Base-by-base conservation (phyloP, 2,113 vertebrate genomes). In the Philantomba maxwellii region DNA sequence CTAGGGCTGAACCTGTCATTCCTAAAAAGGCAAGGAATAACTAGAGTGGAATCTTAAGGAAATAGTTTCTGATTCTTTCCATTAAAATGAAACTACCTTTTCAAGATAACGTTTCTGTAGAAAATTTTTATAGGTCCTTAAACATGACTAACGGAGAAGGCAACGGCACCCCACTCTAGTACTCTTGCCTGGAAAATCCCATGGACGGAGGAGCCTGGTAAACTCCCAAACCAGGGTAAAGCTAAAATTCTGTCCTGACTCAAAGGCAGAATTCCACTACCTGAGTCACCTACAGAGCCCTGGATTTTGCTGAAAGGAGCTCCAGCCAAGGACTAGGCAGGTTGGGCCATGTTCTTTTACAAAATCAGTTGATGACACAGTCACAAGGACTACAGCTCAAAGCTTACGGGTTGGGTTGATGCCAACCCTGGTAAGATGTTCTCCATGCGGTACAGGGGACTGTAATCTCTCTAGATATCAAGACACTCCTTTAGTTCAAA, bases 251-350 rank as follows among this genome's bases (percentile, higher is more conserved):
- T 91, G 39, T 53, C 87, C 83, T 94, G 57, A 96, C 90, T 94
- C 87, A 88, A 96, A 89, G 55, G 80, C 28, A 85, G 45, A 89
- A 96, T 91, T 87, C 43, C 53, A 96, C n/a, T 28, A 80, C 77
- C 62, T 91, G 81, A 94, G 70, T 94, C 96, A 97, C 87, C 73
- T 62, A 49, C 25, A 91, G 89, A 49, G 47, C 49, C 33, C 89
- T 92, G 95, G 92, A 49, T 90, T 94, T 97, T 95, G 75, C 95
- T 97, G 43, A 87, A 87, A 91, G 58, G 21, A 88, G 95, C 82
- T 62, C 57, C 57, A 80, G 57, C n/a, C 82, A 92, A 87, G 26
- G 55, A 89, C 0, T 14, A 25, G 64, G n/a, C 95, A 96, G n/a
- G 95, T 91, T 93, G 64, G 47, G 78, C 70, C 94, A 89, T 60